Evolutionary conservation across 2,888 invertebrate genomes (phyloP), one percentile per base, ranked within the genome.

Genomic region (Allacma fusca): DNA sequence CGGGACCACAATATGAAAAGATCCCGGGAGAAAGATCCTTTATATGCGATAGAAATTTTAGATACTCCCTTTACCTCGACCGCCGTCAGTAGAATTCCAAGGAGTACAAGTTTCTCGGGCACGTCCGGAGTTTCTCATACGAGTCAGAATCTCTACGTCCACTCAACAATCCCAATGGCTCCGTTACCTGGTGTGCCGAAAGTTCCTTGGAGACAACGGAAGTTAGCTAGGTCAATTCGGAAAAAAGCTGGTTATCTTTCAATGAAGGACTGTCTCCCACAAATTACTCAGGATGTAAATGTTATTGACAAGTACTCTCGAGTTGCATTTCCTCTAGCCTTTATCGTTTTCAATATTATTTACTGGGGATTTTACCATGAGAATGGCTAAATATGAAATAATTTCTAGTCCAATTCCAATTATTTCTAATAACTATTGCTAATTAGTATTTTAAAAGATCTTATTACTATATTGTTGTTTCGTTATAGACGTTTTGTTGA

Each of bases 351-450:
- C 89, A 98, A 98, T 87, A 92, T 94, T 59, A 92, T 94, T 84
- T 98, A 98, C 87, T 98, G 97, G 97, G 91, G 93, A 85, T 97
- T 97, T 88, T 96, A 96, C 87, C n/a, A n/a, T n/a, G n/a, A n/a
- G n/a, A n/a, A n/a, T n/a, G n/a, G n/a, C n/a, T n/a, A n/a, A n/a
- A n/a, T n/a, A n/a, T n/a, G n/a, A n/a, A n/a, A n/a, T n/a, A n/a
- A n/a, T n/a, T n/a, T n/a, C n/a, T n/a, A n/a, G n/a, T n/a, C n/a
- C n/a, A n/a, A n/a, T n/a, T n/a, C n/a, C n/a, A n/a, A n/a, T n/a
- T n/a, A n/a, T n/a, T n/a, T n/a, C n/a, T n/a, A n/a, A n/a, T n/a
- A n/a, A n/a, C n/a, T n/a, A n/a, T n/a, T n/a, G n/a, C n/a, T n/a
- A n/a, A n/a, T n/a, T n/a, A n/a, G n/a, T n/a, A n/a, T n/a, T n/a